Evolutionary conservation across 2,113 vertebrate species (phyloP).

Genomic region (Lethenteron camtschaticum): DNA sequence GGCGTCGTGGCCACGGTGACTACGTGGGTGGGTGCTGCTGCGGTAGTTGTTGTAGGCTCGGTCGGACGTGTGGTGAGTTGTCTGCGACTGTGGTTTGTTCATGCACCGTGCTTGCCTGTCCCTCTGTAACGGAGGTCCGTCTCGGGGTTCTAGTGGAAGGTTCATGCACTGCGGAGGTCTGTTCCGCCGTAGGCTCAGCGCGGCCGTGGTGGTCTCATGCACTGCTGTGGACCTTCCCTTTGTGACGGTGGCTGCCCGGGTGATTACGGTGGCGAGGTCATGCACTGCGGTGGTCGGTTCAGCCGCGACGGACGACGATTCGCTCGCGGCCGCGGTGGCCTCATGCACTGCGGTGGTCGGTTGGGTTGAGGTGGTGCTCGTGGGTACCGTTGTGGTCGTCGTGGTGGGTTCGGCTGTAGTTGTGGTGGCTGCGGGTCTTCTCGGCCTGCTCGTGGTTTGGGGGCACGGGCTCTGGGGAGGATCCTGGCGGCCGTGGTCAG

Average conservation of each 20-base stretch:
- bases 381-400: not conserved
- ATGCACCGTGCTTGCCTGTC: not conserved
- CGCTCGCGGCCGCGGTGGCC: not conserved
- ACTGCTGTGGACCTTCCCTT: not conserved
- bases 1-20: not conserved
- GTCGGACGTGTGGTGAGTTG: not conserved
- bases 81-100: not conserved
- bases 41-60: not conserved
- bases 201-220: not conserved
- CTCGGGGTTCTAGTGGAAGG: not conserved
- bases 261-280: not conserved
- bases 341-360: not conserved
- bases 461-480: not conserved
- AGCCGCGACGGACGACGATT: not conserved
- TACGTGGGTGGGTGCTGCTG: not conserved
- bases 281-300: not conserved
- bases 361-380: not conserved
- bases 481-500: not conserved
- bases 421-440: not conserved
- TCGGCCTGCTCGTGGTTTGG: not conserved
- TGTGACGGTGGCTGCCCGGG: not conserved
- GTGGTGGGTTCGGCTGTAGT: slow-evolving; percentile 2
- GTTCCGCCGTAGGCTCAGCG: not conserved
- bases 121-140: not conserved
- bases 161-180: not conserved